Percentiles rank a stretch among this genome's conserved stretches.
Conservation (phyloP, 1,140 invertebrate species). For the Bombus sibiricus region DNA sequence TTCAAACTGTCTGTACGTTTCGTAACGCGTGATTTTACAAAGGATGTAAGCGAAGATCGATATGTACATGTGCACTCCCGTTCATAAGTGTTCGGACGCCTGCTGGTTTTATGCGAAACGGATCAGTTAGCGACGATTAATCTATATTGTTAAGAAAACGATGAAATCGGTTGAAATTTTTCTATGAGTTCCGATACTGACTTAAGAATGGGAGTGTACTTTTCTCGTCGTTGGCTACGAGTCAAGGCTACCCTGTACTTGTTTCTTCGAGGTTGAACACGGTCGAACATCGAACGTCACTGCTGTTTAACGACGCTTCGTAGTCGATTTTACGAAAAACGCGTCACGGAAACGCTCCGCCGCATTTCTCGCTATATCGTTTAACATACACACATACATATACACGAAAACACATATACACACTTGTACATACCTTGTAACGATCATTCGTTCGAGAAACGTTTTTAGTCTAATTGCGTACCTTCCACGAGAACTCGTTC, state of each 20-base stretch:
- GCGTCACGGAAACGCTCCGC: background rate
- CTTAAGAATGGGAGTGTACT: background rate
- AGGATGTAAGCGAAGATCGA: too few species aligned
- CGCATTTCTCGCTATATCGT: background rate
- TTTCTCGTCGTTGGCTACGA: slow-evolving; percentile 5
- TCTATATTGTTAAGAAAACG: too few species aligned
- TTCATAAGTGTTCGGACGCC: background rate
- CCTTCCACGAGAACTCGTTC: slow-evolving; percentile 35
- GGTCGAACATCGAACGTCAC: background rate
- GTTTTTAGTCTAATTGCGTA: slow-evolving; percentile 11
- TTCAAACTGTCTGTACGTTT: background rate
- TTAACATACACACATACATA: background rate
- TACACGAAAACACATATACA: background rate
- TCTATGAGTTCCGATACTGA: background rate
- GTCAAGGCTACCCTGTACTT: background rate
- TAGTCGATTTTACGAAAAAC: slow-evolving; percentile 1
- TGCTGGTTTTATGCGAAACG: background rate
- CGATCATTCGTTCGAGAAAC: background rate
- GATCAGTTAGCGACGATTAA: background rate
- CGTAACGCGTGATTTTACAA: background rate
- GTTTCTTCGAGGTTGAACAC: background rate
- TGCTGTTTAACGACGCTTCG: background rate
- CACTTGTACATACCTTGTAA: slow-evolving; percentile 25
- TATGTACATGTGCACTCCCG: background rate
- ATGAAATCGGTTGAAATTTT: too few species aligned